Conservation (phyloP, 2,797 vertebrate species). For the Lemur catta region DNA sequence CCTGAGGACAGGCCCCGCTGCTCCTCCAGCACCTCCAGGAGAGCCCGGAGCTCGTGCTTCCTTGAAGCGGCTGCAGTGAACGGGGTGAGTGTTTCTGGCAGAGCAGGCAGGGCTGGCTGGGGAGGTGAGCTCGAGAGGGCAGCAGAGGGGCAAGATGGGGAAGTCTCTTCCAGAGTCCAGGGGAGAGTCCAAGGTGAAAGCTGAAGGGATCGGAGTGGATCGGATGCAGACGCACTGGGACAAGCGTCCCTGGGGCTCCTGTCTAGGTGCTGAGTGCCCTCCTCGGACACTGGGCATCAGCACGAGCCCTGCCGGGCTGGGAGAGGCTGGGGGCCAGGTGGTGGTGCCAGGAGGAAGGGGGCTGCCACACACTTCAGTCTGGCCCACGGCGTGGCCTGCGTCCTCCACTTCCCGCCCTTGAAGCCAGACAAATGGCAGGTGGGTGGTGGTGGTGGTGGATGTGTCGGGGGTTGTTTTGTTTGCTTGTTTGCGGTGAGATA, state of each 20-base stretch:
- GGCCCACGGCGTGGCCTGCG: neutral
- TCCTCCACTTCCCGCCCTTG: neutral
- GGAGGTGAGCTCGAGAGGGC: neutral
- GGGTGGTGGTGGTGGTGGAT: neutral
- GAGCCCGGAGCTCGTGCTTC: neutral
- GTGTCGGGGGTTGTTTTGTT: neutral
- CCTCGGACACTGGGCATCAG: neutral
- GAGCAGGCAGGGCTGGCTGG: neutral
- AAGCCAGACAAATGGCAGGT: neutral
- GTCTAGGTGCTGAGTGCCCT: neutral
- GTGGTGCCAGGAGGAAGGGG: neutral
- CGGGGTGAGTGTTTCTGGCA: neutral
- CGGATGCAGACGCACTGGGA: fast-evolving
- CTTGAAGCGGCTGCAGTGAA: neutral
- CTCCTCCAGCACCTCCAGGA: neutral
- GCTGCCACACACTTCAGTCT: neutral
- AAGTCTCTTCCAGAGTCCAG: neutral
- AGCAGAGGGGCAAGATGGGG: neutral
- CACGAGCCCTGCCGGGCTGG: neutral
- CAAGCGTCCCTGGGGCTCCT: neutral
- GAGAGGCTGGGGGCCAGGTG: neutral
- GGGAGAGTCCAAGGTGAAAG: neutral
- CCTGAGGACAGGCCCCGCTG: neutral
- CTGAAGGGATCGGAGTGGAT: neutral
- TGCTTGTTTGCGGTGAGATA: neutral